Conservation (phyloP, 2,888 invertebrate species). For the Drosophila phalerata region DNA sequence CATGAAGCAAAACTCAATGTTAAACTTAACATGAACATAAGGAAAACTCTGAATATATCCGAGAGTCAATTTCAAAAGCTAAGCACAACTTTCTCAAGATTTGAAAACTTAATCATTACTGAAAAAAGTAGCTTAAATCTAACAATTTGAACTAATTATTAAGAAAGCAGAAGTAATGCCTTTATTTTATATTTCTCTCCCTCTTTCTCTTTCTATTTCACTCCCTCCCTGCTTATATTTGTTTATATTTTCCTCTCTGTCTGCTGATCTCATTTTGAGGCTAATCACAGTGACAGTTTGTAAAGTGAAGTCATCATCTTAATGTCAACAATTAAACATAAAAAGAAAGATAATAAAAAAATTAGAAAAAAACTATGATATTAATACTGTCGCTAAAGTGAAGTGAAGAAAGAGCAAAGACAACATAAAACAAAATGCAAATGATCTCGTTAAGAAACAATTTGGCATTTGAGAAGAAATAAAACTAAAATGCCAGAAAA, state of each 20-base stretch:
- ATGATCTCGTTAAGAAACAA: conserved; percentile 44
- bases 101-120: conserved; percentile 6
- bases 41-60: not conserved
- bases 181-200: not conserved
- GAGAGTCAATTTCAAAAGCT: conserved; percentile 1
- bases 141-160: conserved; percentile 21
- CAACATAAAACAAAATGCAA: conserved; percentile 25
- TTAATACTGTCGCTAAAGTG: conserved; percentile 19
- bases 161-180: conserved; percentile 21
- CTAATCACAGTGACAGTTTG: conserved; percentile 28
- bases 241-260: not conserved
- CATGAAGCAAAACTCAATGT: not conserved
- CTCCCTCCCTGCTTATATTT: not conserved
- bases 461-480: conserved; percentile 34
- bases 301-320: conserved; percentile 34
- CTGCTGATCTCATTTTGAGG: conserved; percentile 15
- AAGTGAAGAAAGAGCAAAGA: conserved; percentile 17
- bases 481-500: conserved; percentile 2
- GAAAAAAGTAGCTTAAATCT: conserved; percentile 17
- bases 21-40: not conserved
- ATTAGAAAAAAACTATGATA: not conserved
- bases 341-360: conserved; percentile 2
- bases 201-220: not conserved
- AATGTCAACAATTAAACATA: conserved; percentile 30
- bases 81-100: conserved; percentile 14